Evolutionary conservation across 2,113 vertebrate genomes (phyloP), one percentile per base, ranked within the genome.

Genomic region (Istiophorus platypterus): DNA sequence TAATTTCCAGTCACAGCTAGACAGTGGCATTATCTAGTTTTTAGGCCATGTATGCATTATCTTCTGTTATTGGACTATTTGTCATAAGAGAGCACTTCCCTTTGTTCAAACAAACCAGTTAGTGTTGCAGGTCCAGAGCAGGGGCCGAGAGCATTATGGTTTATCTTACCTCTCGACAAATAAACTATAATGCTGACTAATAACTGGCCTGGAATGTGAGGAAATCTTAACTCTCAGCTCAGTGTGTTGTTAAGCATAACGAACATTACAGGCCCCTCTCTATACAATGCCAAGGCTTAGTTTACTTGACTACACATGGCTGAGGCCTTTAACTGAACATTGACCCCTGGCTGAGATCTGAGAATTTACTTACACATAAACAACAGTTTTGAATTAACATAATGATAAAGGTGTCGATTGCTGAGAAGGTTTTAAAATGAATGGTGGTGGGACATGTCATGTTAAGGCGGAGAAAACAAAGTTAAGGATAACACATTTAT

Each of bases 141-240:
- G 76, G 76, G 68, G 71, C 86, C 94, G 90, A 96, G 94, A 95
- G 94, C 86, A 82, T 96, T 95, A 82, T 87, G 88, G 96, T 97
- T 97, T 97, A 97, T 98, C 96, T 97, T 95, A 96, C 95, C 95
- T 95, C 92, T 86, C 92, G 92, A 95, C 94, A 97, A 97, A 97
- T 97, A 97, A 98, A 97, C 96, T 92, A 92, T 95, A 96, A 95
- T 95, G 94, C 96, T 97, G 96, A 97, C 96, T 97, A 97, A 97
- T 97, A 97, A 97, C 95, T 94, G 77, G 70, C 77, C 88, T 92
- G 96, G 96, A 97, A 97, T 97, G 96, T 84, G 91, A 95, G 91
- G 88, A 92, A 82, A 95, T 93, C 94, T 95, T 91, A 85, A 92
- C 42, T 14, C 88, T 91, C 88, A 27, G 70, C 84, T 82, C 52